These are phyloP conservation scores for Petrocephalus zakoni DNA, from an alignment of 2,113 vertebrate genomes.

Conservation along the genomic window DNA sequence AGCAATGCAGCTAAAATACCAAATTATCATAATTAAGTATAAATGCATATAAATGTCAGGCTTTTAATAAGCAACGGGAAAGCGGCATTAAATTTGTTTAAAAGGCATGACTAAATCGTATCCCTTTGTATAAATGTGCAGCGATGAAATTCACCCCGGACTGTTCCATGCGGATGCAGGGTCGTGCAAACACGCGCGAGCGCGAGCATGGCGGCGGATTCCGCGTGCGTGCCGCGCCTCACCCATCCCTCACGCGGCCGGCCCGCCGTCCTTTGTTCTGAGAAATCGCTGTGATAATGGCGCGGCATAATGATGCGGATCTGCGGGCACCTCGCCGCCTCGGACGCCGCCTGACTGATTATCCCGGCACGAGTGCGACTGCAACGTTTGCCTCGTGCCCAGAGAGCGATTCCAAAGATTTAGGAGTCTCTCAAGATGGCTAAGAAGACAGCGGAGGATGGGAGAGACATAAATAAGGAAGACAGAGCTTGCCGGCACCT, in stretches of 20 bases:
- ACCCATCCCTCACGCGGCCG: not conserved
- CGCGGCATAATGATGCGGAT: not conserved
- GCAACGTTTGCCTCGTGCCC: slow-evolving; percentile 51
- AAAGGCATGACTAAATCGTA: slow-evolving; percentile 23
- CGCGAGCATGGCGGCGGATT: not conserved
- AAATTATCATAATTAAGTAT: slow-evolving; percentile 72
- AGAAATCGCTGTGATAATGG: not conserved
- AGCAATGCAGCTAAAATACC: slow-evolving; percentile 65
- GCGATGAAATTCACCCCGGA: not conserved
- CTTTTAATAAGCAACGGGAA: slow-evolving; percentile 51
- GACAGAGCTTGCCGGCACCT: not conserved
- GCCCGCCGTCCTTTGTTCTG: not conserved
- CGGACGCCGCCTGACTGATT: not conserved
- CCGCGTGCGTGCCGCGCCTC: not conserved
- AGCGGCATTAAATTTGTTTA: slow-evolving; percentile 39
- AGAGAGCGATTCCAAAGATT: slow-evolving; percentile 41
- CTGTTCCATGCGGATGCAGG: not conserved
- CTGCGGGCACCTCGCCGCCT: not conserved
- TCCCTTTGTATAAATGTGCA: not conserved
- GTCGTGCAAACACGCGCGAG: not conserved
- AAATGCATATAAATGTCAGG: slow-evolving; percentile 67
- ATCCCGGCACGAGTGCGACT: slow-evolving; percentile 24
- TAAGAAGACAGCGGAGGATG: slow-evolving; percentile 46
- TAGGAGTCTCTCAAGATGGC: slow-evolving; percentile 47
- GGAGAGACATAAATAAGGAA: slow-evolving; percentile 45